Evolutionary conservation across 2,888 invertebrate species (phyloP), one percentile per base, ranked within the genome.

Genomic region (Sipha maydis): DNA sequence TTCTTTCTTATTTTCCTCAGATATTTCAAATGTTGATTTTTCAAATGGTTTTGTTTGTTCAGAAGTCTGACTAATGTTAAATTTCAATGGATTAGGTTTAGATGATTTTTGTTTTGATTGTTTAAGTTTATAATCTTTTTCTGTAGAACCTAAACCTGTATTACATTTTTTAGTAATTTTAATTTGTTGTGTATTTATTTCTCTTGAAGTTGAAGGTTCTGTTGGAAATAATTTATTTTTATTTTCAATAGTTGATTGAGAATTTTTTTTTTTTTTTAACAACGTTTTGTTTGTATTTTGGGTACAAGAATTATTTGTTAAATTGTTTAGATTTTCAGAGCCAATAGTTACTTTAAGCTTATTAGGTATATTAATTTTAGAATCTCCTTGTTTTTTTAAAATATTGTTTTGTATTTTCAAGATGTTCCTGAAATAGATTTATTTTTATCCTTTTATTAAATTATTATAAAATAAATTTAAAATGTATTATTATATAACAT

Each of bases 381-480:
- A 7, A 7, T 67, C 19, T 4, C 8, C 21, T 61, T 31, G 31
- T n/a, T 88, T 88, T 67, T 88, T 88, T 28, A 67, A 31, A 25
- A 75, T 67, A 75, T 67, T 75, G 67, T 88, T 82, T 82, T 82
- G 73, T 19, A 82, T 11, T 21, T 67, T 56, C 0, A 88, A 17
- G 11, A 88, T 75, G 67, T 88, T 67, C 3, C 88, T 88, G 73
- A 75, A 88, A 88, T 84, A 28, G 28, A 14, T 28, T 41, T 28
- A n/a, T 38, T 38, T 21, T 71, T 2, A 14, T 9, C 14, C 14
- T 71, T 31, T 17, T 69, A 31, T 38, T 76, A 34, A 34, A 48
- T 77, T 28, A 28, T 48, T 41, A n/a, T 48, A n/a, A 48, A 48
- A 17, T 48, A 28, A 17, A 48, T 17, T 31, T 34, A 75, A 38